Evolutionary conservation across 1,140 invertebrate genomes (phyloP), one percentile per base, ranked within the genome.

Genomic region (Leucophenga varia): DNA sequence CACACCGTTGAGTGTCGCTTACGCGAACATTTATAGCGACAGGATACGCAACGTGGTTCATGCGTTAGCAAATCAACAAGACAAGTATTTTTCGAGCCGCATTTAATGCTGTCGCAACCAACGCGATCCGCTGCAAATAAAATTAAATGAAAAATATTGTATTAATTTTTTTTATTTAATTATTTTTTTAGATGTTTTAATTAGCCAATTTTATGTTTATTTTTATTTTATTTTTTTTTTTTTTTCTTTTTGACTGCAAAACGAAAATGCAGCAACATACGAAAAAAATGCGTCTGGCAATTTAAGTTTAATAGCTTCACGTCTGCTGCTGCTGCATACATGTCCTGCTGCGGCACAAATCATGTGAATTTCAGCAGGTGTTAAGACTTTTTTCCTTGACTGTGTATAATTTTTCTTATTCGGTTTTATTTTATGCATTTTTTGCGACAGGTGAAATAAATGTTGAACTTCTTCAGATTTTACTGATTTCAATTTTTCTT

Each of bases 21-120:
- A 45, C 64, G 49, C 3, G 70, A 44, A 41, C 72, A 75, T 39
- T 75, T 75, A 48, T 73, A 73, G 48, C 81, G 83, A 69, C 90
- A 92, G 50, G 84, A 83, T 34, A 89, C 86, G 77, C 91, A 93
- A 25, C 86, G 77, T 2, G 91, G 90, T 54, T 82, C 80, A 9
- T 84, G 84, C 4, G 83, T 86, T 32, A 78, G 76, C 41, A 83
- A 79, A 63, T 91, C 88, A 36, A 81, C 80, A 56, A 93, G 78
- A 77, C 91, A 94, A 9, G 81, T 83, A 73, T 91, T 86, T 2
- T 84, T 82, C 32, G 84, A 78, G 40, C 83, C 81, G 76, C 92
- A 94, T 37, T 80, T 79, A 48, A 92, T 83, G 19, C 81, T 82
- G 25, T 80, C 79, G 76, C 91, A 95, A 17, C 84, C 88, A 13